These are phyloP conservation scores for Sinohyriopsis cumingii DNA, from an alignment of 2,888 invertebrate species.

Conservation along the genomic window DNA sequence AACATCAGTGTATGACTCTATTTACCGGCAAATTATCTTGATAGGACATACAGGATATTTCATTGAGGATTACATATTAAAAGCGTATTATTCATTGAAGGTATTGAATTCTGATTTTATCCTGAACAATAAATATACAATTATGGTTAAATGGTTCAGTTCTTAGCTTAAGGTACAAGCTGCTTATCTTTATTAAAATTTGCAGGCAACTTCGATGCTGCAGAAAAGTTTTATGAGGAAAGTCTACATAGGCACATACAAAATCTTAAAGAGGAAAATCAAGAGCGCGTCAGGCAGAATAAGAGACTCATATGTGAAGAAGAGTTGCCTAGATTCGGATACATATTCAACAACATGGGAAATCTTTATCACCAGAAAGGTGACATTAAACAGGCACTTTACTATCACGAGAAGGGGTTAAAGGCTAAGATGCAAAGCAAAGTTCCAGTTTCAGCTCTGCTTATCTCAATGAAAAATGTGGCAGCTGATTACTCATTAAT, in stretches of 20 bases:
- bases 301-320: background rate
- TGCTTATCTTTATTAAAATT: too few species aligned
- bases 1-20: too few species aligned
- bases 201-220: slow-evolving; percentile 42
- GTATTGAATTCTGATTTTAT: too few species aligned
- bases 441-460: slow-evolving; percentile 29
- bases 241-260: slow-evolving; percentile 19
- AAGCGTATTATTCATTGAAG: too few species aligned
- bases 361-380: slow-evolving; percentile 40
- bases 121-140: too few species aligned
- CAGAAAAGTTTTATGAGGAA: slow-evolving; percentile 34
- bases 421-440: slow-evolving; percentile 33
- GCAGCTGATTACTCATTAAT: slow-evolving; percentile 20
- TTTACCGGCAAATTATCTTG: too few species aligned
- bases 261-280: slow-evolving; percentile 26
- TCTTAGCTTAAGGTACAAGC: too few species aligned
- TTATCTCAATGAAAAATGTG: slow-evolving; percentile 41
- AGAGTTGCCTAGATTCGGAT: slow-evolving; percentile 28
- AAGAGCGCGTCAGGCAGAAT: background rate
- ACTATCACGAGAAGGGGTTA: slow-evolving; percentile 38
- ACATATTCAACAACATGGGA: slow-evolving; percentile 48
- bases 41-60: too few species aligned
- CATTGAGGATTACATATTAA: too few species aligned
- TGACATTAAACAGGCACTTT: slow-evolving; percentile 32
- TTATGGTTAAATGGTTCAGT: too few species aligned